Evolutionary conservation across 1,140 invertebrate genomes (phyloP).

Genomic region (Acyrthosiphon pisum): DNA sequence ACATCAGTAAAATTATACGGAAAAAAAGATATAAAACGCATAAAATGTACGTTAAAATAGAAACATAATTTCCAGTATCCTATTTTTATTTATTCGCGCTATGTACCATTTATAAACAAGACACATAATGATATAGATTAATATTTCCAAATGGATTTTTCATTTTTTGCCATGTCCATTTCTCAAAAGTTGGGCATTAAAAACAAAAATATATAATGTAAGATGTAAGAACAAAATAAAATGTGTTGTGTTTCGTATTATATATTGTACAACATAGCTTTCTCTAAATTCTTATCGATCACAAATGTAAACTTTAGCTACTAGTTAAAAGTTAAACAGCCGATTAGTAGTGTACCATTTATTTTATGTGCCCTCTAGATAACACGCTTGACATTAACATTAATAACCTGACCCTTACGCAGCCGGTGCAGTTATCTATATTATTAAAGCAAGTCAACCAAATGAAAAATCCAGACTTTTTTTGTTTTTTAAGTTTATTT

Average conservation of each 20-base stretch:
- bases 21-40: neutral
- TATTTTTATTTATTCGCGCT: neutral
- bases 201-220: neutral
- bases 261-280: neutral
- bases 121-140: neutral
- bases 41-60: neutral
- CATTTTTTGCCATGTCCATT: neutral
- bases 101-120: neutral
- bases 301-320: conserved; percentile 8
- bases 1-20: neutral
- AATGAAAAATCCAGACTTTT: conserved; percentile 22
- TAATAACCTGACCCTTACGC: conserved; percentile 12
- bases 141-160: neutral
- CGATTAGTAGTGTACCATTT: conserved; percentile 26
- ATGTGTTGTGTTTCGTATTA: neutral
- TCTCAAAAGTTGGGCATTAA: neutral
- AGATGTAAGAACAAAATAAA: neutral
- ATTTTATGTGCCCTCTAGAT: neutral
- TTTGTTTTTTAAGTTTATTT: neutral
- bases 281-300: neutral
- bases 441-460: conserved; percentile 5
- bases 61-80: neutral
- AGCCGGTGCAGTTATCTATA: neutral
- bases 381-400: conserved; percentile 25
- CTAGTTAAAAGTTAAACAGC: conserved; percentile 37